Base-by-base conservation (phyloP, 2,888 invertebrate species). In the Dasypolia templi region DNA sequence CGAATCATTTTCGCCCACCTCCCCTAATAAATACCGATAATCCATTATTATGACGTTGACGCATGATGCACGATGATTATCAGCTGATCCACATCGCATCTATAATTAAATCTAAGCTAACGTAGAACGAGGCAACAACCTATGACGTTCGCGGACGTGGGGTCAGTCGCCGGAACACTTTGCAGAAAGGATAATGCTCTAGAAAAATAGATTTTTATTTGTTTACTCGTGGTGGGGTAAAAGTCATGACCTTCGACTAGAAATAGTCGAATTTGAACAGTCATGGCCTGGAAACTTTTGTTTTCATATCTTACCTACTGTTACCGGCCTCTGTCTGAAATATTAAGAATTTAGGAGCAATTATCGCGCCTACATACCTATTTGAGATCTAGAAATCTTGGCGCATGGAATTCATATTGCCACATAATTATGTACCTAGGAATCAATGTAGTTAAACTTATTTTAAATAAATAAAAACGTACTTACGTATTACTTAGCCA, bases 161-260 rank as follows among this genome's bases (percentile, higher is more conserved):
- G 84, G 84, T 81, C 81, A 75, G 55, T 75, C 62, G 71, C 84
- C 72, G 46, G 70, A 39, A 83, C 53, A 39, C 32, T 72, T 67
- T 46, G 49, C 19, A 6, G 35, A 39, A 53, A 76, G 49, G 29
- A 75, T 53, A 76, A 70, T 56, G 56, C 44, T 79, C 65, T 59
- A 77, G 53, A 67, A 76, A 63, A 77, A 51, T 61, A 26, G 11
- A 19, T 46, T 63, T 72, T 1, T 29, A n/a, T 6, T 59, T 72
- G 39, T 72, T 79, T 62, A 29, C 29, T 14, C 29, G 32, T 32
- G 3, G 2, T 53, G 11, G 9, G 49, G 35, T 22, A 44, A 19
- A 79, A 49, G 79, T 78, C 79, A 26, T 77, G 67, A 77, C 35
- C 44, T 78, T 59, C n/a, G 68, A 19, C 9, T 77, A 35, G 22